These are phyloP conservation scores for Eunapius fragilis DNA, from an alignment of 37 sponge, comb jelly and placozoan species.

Conservation along the genomic window DNA sequence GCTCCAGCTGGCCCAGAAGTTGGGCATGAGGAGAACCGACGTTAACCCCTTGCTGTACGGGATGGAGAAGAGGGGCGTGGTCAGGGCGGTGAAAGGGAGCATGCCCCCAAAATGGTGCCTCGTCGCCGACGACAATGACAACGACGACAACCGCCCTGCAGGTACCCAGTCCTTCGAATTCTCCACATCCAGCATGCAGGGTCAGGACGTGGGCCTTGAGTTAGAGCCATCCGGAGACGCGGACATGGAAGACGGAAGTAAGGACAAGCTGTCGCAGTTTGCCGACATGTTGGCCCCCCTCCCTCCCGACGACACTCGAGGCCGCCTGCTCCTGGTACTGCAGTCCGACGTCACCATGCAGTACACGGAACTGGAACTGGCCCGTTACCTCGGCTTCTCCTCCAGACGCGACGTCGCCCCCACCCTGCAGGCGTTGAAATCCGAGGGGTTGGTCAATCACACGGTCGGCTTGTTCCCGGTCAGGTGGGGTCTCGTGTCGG, in stretches of 20 bases:
- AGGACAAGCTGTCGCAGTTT: neutral
- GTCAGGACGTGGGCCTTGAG: neutral
- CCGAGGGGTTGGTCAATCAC: constrained; percentile 2
- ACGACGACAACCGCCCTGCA: neutral
- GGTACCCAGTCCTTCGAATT: neutral
- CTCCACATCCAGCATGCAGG: neutral
- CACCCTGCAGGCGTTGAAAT: neutral
- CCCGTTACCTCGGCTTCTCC: neutral
- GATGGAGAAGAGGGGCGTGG: constrained; percentile 52
- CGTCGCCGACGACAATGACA: too few species aligned
- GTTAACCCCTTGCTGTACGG: constrained; percentile 58
- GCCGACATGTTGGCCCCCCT: neutral
- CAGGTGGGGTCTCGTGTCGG: neutral
- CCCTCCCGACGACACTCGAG: neutral
- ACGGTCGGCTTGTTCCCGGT: neutral
- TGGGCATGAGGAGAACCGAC: constrained; percentile 1
- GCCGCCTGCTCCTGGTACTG: neutral
- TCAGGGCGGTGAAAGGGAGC: neutral
- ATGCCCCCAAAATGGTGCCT: constrained; percentile 49
- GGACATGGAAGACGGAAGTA: neutral
- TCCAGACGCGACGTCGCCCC: neutral
- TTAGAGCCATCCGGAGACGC: neutral
- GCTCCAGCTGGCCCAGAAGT: constrained; percentile 7
- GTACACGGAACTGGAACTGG: neutral
- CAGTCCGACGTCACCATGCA: neutral